Conservation (phyloP, 2,113 vertebrate species). For the Bos javanicus region DNA sequence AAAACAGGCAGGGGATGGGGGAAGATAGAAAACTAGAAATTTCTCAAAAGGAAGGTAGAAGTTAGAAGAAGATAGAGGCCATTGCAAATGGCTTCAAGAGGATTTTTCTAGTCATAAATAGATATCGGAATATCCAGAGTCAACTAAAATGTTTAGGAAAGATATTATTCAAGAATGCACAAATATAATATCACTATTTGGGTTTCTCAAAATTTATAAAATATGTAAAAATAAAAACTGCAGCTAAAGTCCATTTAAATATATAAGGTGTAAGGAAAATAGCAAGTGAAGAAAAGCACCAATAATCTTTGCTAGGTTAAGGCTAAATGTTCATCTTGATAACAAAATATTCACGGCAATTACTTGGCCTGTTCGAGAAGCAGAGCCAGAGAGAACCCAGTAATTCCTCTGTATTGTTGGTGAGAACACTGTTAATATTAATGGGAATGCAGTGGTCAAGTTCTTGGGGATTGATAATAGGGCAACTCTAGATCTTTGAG, state of each 20-base stretch:
- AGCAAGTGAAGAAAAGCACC: not conserved
- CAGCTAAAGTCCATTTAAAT: not conserved
- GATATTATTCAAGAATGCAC: not conserved
- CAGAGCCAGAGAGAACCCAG: not conserved
- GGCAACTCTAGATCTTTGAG: not conserved
- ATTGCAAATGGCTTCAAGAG: not conserved
- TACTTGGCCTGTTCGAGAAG: not conserved
- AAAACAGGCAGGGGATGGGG: not conserved
- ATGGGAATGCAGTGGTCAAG: not conserved
- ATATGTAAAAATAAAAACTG: not conserved
- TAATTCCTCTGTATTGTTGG: not conserved
- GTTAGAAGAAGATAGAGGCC: not conserved
- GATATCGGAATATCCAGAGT: not conserved
- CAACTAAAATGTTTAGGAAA: conserved; percentile 7
- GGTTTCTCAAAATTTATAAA: not conserved
- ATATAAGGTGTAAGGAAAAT: conserved; percentile 1
- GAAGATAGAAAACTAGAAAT: not conserved
- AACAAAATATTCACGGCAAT: not conserved
- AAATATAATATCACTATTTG: not conserved
- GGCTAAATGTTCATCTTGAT: conserved; percentile 16
- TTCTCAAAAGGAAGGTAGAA: not conserved
- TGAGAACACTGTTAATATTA: conserved; percentile 33
- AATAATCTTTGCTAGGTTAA: not conserved
- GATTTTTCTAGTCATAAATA: not conserved
- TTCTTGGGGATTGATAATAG: not conserved